A percentile compares a stretch with the other conserved stretches of the same genome.
Conservation (phyloP, 2,113 vertebrate genomes). For the Chaenogobius annularis region DNA sequence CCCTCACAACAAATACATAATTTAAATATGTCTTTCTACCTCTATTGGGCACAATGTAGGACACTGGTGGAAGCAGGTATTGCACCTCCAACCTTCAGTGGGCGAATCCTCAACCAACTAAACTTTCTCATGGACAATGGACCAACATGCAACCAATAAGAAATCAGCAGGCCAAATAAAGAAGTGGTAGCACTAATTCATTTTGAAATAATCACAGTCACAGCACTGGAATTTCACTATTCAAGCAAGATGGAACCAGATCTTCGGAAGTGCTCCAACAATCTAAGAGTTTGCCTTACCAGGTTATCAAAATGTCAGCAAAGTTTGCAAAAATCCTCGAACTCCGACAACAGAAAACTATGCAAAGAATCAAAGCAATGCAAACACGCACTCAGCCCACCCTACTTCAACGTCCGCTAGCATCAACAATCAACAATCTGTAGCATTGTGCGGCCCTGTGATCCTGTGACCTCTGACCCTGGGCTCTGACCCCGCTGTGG, state of each 20-base stretch:
- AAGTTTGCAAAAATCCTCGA: neutral
- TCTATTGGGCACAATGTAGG: too few relatives aligned
- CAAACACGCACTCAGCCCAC: constrained; percentile 35
- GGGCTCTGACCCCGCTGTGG: constrained; percentile 69
- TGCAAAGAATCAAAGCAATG: constrained; percentile 41
- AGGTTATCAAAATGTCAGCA: constrained; percentile 32
- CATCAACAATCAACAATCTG: constrained; percentile 78
- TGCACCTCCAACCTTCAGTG: too few relatives aligned
- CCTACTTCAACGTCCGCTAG: constrained; percentile 52
- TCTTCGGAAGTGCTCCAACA: neutral
- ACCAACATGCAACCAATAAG: too few relatives aligned
- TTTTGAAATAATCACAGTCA: too few relatives aligned
- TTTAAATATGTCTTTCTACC: too few relatives aligned
- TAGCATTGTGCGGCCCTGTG: constrained; percentile 75
- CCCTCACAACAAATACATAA: too few relatives aligned
- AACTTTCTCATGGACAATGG: too few relatives aligned
- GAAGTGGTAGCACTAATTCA: too few relatives aligned
- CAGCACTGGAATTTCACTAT: neutral
- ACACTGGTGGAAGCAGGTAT: too few relatives aligned
- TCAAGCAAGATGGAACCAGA: neutral
- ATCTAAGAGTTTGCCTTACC: neutral
- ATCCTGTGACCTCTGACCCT: constrained; percentile 70
- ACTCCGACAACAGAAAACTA: constrained; percentile 43
- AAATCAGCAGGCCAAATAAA: too few relatives aligned
- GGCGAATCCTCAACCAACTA: too few relatives aligned